A percentile compares a stretch with the other conserved stretches of the same genome.
Conservation (phyloP, 1,140 invertebrate genomes). For the Drosophila santomea region DNA sequence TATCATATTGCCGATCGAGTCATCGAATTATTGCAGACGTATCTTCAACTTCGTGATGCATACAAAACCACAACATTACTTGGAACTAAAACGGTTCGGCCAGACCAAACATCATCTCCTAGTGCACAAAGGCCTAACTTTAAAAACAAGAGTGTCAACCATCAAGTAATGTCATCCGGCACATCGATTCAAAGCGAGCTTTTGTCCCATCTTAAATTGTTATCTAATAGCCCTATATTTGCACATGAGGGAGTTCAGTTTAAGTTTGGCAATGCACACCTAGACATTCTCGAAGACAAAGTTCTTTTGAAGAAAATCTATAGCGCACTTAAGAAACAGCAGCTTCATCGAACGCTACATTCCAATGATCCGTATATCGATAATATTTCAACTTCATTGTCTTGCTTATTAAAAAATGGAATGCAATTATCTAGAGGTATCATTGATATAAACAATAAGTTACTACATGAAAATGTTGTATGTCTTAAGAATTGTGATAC, state of each 20-base stretch:
- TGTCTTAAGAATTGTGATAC: constrained; percentile 8
- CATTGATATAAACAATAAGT: not conserved
- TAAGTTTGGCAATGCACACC: constrained; percentile 22
- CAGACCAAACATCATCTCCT: constrained; percentile 73
- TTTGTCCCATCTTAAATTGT: constrained; percentile 37
- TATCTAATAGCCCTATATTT: constrained; percentile 16
- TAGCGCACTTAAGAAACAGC: constrained; percentile 73
- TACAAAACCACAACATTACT: constrained; percentile 67
- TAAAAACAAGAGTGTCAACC: constrained; percentile 3
- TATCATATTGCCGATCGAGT: constrained; percentile 53
- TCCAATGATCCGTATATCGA: constrained; percentile 55
- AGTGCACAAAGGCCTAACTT: constrained; percentile 57
- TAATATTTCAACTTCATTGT: not conserved
- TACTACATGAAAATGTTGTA: not conserved
- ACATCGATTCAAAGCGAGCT: constrained; percentile 17
- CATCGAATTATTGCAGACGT: constrained; percentile 66
- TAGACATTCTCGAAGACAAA: constrained; percentile 66
- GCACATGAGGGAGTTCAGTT: constrained; percentile 25
- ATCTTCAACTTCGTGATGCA: constrained; percentile 65
- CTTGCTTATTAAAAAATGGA: constrained; percentile 32
- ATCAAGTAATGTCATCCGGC: not conserved
- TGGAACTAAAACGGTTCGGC: constrained; percentile 68
- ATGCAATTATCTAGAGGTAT: not conserved
- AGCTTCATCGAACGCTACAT: constrained; percentile 73
- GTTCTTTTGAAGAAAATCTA: constrained; percentile 69